Evolutionary conservation across 35 echinoderm and acorn worm species (phyloP), one percentile per base, ranked within the genome.

Genomic region (Chiridota heheva): DNA sequence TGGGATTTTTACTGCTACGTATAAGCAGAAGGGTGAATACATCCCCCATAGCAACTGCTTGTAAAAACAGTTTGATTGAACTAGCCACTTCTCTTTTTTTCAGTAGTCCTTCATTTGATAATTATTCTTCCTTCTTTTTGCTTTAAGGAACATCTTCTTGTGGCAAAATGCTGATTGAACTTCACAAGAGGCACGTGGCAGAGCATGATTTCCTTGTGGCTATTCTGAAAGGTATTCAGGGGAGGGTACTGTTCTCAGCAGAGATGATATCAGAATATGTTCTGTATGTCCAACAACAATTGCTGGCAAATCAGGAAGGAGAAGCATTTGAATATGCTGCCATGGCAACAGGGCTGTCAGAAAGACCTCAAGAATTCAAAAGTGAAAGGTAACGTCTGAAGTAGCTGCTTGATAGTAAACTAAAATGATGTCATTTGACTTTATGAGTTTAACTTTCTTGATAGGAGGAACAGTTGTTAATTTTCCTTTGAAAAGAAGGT

Each of bases 261-360:
- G 94, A 97, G 67, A 97, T 97, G 94, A 80, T 97, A n/a, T 91
- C 94, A 20, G 84, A 91, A 55, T 97, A 88, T 74, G 80, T 82
- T 34, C 73, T 77, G 20, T 76, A 87, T 25, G 83, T 80, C 7
- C 66, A 61, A 0, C 84, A 91, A 60, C 73, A 85, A 55, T 58
- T 79, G 44, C 79, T 83, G 20, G 84, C 73, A 4, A 60, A 43
- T 37, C 47, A 62, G 20, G 89, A 91, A 43, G 67, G 77, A 1
- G 72, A 87, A 42, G 42, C 57, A 8, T 91, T 97, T 79, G 84
- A 91, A 69, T 87, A 91, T 79, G 75, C 84, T 40, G 72, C 88
- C 38, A 91, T 91, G 58, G 84, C 84, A 31, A 88, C 85, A 5
- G 94, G 94, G 22, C 67, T 97, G 6, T 79, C 89, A 43, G 94